These are phyloP conservation scores for Halcyon malimbica DNA, from an alignment of 2,113 vertebrate species.

Conservation along the genomic window DNA sequence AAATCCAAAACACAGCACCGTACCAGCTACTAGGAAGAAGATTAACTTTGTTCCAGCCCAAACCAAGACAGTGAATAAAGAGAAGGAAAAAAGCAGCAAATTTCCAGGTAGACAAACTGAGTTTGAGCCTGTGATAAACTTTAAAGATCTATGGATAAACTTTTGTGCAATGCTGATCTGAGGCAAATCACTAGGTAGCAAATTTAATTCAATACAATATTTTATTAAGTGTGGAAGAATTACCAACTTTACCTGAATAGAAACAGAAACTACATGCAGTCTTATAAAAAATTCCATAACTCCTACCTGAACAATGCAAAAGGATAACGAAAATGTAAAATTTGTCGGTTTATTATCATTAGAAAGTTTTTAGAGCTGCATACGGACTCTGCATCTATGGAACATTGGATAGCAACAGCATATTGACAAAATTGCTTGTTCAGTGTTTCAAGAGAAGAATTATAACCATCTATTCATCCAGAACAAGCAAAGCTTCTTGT, in stretches of 20 bases:
- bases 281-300: not conserved
- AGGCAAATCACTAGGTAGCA: not conserved
- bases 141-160: not conserved
- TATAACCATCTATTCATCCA: not conserved
- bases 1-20: not conserved
- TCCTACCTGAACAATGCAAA: not conserved
- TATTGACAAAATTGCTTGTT: not conserved
- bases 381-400: not conserved
- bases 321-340: not conserved
- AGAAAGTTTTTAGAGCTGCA: not conserved
- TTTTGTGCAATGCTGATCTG: not conserved
- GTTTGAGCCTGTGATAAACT: not conserved
- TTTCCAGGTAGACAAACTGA: not conserved
- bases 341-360: not conserved
- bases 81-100: not conserved
- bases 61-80: not conserved
- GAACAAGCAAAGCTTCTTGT: not conserved
- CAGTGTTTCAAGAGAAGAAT: constrained; percentile 4
- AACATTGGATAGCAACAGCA: not conserved
- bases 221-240: not conserved
- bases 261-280: not conserved
- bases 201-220: not conserved
- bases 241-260: not conserved
- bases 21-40: not conserved
- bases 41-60: not conserved